These are phyloP conservation scores for Drosophila auraria DNA, from an alignment of 1,140 invertebrate species.

Conservation along the genomic window DNA sequence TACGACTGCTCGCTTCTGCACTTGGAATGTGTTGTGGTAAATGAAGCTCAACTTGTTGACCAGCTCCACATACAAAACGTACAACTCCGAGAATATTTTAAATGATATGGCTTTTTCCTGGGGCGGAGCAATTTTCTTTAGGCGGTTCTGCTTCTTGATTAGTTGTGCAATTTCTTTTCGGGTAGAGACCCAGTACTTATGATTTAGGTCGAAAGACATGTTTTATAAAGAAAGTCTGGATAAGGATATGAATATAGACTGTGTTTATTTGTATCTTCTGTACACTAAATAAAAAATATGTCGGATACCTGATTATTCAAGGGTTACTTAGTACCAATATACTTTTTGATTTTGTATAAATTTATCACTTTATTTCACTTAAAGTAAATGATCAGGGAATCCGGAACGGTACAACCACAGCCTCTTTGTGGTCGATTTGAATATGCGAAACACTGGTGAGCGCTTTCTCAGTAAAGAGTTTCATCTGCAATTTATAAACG, in stretches of 20 bases:
- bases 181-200: constrained; percentile 67
- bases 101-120: constrained; percentile 62
- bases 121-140: constrained; percentile 59
- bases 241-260: constrained; percentile 27
- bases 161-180: constrained; percentile 65
- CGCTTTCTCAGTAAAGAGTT: constrained; percentile 87
- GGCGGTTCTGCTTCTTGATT: constrained; percentile 63
- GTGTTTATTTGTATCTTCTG: constrained; percentile 41
- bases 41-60: constrained; percentile 83
- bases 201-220: constrained; percentile 74
- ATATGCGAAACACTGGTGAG: constrained; percentile 87
- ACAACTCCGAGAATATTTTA: constrained; percentile 75
- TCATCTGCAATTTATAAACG: constrained; percentile 86
- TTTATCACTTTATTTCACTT: constrained; percentile 39
- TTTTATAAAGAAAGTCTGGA: constrained; percentile 3
- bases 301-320: constrained; percentile 46
- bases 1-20: constrained; percentile 87
- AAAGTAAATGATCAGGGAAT: constrained; percentile 77
- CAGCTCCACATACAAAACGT: constrained; percentile 72
- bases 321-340: constrained; percentile 52
- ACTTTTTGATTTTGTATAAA: constrained; percentile 33
- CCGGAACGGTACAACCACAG: constrained; percentile 91
- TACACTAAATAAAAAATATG: constrained; percentile 56
- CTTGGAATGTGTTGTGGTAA: constrained; percentile 88
- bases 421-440: constrained; percentile 92